Evolutionary conservation across 2,888 invertebrate genomes (phyloP).

Genomic region (Pediacus dermestoides): DNA sequence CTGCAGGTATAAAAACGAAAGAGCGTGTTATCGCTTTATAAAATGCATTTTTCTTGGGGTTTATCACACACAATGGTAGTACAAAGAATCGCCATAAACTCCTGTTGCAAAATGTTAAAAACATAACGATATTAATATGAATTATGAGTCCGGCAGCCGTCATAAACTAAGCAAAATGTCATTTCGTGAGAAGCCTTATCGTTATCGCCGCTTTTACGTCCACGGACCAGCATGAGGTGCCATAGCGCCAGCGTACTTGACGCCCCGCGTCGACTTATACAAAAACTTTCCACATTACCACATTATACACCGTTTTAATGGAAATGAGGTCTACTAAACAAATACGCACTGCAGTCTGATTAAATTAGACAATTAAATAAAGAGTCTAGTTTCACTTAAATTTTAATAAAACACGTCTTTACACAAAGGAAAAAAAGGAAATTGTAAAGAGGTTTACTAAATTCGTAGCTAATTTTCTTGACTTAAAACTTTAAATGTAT

Average conservation of each 20-base stretch:
- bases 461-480: too few relatives aligned
- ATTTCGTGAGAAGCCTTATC: slow-evolving; percentile 49
- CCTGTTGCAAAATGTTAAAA: slow-evolving; percentile 30
- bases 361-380: too few relatives aligned
- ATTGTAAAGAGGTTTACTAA: too few relatives aligned
- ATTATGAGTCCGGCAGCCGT: slow-evolving; percentile 45
- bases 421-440: too few relatives aligned
- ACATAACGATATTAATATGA: slow-evolving; percentile 46
- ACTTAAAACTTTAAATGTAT: too few relatives aligned
- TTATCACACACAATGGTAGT: slow-evolving; percentile 5
- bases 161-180: slow-evolving; percentile 50
- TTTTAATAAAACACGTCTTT: too few relatives aligned
- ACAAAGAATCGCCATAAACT: too few relatives aligned
- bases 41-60: slow-evolving; percentile 20
- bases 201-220: slow-evolving; percentile 45
- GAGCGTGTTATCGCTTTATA: slow-evolving; percentile 28
- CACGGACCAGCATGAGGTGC: slow-evolving; percentile 37
- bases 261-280: slow-evolving; percentile 23
- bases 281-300: slow-evolving; percentile 12
- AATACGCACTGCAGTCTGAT: background rate
- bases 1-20: slow-evolving; percentile 17
- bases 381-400: too few relatives aligned
- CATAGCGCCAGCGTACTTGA: slow-evolving; percentile 27
- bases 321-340: background rate
- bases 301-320: slow-evolving; percentile 1